phyloP scores from a whole-genome alignment of 2,113 vertebrate genomes.

The Rynchops niger region DNA sequence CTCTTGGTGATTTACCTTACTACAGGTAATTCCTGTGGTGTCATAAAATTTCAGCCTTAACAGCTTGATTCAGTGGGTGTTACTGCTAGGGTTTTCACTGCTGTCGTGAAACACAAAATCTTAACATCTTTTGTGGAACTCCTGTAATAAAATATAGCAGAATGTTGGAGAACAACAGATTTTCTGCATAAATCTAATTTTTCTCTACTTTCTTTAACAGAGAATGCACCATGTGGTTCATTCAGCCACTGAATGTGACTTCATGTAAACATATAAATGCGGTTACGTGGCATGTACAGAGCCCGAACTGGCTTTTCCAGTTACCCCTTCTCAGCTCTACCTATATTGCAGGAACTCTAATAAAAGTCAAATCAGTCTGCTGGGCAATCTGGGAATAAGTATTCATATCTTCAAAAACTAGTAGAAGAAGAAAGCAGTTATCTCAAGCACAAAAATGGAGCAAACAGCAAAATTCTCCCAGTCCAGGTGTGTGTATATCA shows the following conservation, averaged over 20 bases:
- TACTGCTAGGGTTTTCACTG: background rate
- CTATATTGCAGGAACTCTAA: background rate
- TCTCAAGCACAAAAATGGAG: background rate
- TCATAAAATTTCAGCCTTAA: background rate
- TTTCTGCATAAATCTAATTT: background rate
- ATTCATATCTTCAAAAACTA: background rate
- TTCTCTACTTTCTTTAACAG: background rate
- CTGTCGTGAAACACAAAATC: background rate
- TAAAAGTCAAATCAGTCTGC: background rate
- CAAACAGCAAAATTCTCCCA: background rate
- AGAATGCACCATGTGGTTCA: background rate
- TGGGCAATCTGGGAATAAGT: background rate
- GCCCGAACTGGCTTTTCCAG: background rate
- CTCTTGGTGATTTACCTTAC: background rate
- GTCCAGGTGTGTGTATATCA: background rate
- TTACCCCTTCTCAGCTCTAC: background rate
- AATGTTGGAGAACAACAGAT: background rate
- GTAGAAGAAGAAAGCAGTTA: background rate
- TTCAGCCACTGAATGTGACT: background rate
- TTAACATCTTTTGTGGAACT: background rate
- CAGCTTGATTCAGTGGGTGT: background rate
- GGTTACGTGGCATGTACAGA: rapidly evolving
- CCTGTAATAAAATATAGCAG: background rate
- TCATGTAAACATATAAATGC: background rate
- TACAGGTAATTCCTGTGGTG: background rate